A percentile compares a stretch with the other conserved stretches of the same genome.
phyloP scores from a whole-genome alignment of 2,113 vertebrate species.

The Arothron firmamentum region DNA sequence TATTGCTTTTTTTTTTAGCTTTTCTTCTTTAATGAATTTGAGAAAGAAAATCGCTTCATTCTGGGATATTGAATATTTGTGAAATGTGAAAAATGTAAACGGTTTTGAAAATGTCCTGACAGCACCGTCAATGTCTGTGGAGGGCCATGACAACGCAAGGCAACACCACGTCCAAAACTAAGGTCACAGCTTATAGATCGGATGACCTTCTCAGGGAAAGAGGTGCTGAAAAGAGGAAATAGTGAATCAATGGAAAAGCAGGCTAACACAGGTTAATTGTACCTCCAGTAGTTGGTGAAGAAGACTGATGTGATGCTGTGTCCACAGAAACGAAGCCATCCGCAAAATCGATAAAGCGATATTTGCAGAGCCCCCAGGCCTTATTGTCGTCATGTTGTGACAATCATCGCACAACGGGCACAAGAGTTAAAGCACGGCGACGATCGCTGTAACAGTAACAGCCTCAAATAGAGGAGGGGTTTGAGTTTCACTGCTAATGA shows the following conservation, averaged over 20 bases:
- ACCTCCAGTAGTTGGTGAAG: constrained; percentile 7
- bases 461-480: neutral
- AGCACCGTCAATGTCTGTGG: constrained; percentile 4
- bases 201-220: constrained; percentile 4
- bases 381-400: constrained; percentile 1
- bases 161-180: constrained; percentile 2
- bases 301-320: constrained; percentile 14
- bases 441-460: neutral
- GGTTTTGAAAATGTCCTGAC: neutral
- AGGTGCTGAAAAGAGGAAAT: constrained; percentile 4
- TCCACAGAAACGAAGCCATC: neutral
- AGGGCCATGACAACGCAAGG: neutral
- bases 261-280: constrained; percentile 39
- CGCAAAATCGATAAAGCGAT: constrained; percentile 17
- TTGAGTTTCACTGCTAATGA: no score
- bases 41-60: no score
- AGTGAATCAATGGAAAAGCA: constrained; percentile 28
- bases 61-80: no score
- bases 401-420: neutral
- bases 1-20: no score
- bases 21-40: no score
- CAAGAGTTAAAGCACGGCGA: neutral
- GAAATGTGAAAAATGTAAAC: neutral
- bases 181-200: constrained; percentile 18
- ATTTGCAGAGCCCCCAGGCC: constrained; percentile 9